These are phyloP conservation scores for Carcinoscorpius rotundicauda DNA, from an alignment of 1,140 invertebrate species.

Conservation along the genomic window DNA sequence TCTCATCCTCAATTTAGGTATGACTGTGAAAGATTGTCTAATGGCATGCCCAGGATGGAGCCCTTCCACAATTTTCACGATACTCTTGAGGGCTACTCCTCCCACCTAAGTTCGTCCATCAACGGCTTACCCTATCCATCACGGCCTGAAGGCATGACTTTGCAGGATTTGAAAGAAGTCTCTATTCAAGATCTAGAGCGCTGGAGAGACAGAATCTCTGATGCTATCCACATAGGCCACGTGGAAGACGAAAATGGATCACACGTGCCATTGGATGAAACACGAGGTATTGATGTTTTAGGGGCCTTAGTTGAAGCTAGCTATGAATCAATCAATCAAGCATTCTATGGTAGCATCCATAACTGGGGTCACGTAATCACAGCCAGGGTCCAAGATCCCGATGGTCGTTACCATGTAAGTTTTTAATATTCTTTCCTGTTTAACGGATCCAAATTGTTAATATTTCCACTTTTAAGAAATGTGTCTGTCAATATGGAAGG, in stretches of 20 bases:
- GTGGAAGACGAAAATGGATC: slow-evolving; percentile 35
- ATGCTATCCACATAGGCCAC: slow-evolving; percentile 55
- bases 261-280: slow-evolving; percentile 28
- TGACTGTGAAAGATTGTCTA: slow-evolving; percentile 39
- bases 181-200: slow-evolving; percentile 13
- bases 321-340: slow-evolving; percentile 51
- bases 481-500: no score
- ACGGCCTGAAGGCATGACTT: slow-evolving; percentile 39
- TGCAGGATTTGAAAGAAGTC: slow-evolving; percentile 30
- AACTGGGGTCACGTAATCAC: slow-evolving; percentile 39
- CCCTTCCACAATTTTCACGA: slow-evolving; percentile 33
- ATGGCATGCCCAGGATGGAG: slow-evolving; percentile 34
- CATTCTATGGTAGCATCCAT: slow-evolving; percentile 56
- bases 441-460: no score
- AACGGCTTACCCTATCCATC: slow-evolving; percentile 49
- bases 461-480: no score
- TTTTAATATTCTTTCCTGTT: neutral
- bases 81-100: slow-evolving; percentile 44
- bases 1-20: slow-evolving; percentile 25
- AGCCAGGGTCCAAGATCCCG: slow-evolving; percentile 23
- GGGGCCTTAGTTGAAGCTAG: slow-evolving; percentile 64
- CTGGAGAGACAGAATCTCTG: slow-evolving; percentile 58
- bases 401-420: slow-evolving; percentile 12
- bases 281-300: slow-evolving; percentile 59
- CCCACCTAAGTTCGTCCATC: slow-evolving; percentile 41